Evolutionary conservation across 2,797 vertebrate genomes (phyloP).

Genomic region (Cossypha caffra): DNA sequence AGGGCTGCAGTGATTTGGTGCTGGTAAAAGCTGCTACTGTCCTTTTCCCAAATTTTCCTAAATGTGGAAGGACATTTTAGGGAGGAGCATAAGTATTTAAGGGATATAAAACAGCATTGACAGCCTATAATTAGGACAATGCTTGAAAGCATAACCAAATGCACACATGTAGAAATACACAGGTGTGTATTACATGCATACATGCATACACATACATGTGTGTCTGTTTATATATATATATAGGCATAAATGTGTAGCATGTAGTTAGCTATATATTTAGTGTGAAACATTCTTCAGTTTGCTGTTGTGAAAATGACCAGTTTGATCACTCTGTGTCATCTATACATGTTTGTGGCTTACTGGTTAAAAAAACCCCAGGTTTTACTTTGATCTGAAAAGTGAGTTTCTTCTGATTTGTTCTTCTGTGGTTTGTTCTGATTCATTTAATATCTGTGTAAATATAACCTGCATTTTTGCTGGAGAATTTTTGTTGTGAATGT

Average conservation of each 20-base stretch:
- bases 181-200: neutral
- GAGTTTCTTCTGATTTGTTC: too few relatives aligned
- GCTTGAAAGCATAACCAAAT: neutral
- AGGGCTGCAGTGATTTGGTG: neutral
- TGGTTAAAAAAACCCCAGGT: neutral
- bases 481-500: neutral
- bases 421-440: slow-evolving; percentile 14
- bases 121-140: neutral
- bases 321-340: neutral
- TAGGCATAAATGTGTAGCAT: neutral
- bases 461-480: slow-evolving; percentile 15
- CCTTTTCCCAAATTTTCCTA: neutral
- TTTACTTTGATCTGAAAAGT: slow-evolving; percentile 9
- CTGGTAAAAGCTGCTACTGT: neutral
- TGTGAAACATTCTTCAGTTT: neutral
- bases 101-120: neutral
- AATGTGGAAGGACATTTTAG: neutral
- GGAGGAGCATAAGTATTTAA: neutral
- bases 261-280: neutral
- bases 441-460: neutral
- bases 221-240: neutral
- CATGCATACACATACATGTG: neutral
- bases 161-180: neutral
- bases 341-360: neutral
- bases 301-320: neutral